These are phyloP conservation scores for Semnornis frantzii DNA, from an alignment of 2,113 vertebrate genomes.

Conservation along the genomic window DNA sequence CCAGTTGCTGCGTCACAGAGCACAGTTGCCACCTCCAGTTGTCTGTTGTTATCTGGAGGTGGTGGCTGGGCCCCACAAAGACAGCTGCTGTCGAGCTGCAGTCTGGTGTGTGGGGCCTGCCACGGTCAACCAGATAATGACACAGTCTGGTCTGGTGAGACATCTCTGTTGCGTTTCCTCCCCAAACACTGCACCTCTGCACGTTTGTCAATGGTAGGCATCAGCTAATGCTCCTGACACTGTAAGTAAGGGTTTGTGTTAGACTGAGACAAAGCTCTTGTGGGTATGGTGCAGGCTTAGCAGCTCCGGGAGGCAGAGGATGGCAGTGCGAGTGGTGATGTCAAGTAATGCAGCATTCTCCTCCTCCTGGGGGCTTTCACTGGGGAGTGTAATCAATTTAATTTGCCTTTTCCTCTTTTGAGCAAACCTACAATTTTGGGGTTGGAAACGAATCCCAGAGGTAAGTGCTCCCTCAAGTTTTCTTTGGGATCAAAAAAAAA, in stretches of 20 bases:
- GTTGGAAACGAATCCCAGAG: not conserved
- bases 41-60: not conserved
- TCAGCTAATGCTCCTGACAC: not conserved
- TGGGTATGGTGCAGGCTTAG: not conserved
- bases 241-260: not conserved
- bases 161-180: conserved; percentile 35
- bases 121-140: not conserved
- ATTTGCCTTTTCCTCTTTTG: not conserved
- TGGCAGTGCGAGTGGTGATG: not conserved
- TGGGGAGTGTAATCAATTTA: not conserved
- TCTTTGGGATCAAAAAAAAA: not conserved
- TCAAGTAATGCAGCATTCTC: not conserved
- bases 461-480: not conserved
- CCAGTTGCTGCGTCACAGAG: not conserved
- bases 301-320: not conserved
- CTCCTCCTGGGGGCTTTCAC: not conserved
- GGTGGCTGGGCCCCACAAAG: not conserved
- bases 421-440: not conserved
- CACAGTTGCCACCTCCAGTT: not conserved
- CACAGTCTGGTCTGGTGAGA: not conserved
- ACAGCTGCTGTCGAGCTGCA: not conserved
- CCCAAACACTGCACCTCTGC: conserved; percentile 37
- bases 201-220: not conserved
- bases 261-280: not conserved
- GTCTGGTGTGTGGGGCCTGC: not conserved